phyloP scores from a whole-genome alignment of 2,888 invertebrate species.

The Heteropelma amictum region DNA sequence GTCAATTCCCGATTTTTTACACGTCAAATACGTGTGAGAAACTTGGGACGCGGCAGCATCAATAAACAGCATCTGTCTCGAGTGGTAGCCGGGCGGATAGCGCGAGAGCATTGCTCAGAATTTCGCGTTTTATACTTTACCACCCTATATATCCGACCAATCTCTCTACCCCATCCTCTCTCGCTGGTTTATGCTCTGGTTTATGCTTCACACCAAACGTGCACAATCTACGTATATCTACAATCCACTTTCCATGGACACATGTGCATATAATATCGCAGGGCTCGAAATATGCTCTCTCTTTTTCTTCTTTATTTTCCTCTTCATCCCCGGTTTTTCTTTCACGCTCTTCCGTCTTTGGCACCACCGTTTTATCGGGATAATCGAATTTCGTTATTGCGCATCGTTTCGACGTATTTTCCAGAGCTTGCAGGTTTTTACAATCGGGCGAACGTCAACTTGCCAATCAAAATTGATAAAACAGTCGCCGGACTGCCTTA shows the following conservation, averaged over 20 bases:
- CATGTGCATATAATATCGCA: constrained; percentile 66
- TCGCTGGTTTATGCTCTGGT: constrained; percentile 72
- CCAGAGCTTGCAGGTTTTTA: too few relatives aligned
- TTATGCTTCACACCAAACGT: constrained; percentile 76
- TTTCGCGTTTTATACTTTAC: constrained; percentile 75
- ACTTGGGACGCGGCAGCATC: constrained; percentile 63
- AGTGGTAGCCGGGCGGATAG: constrained; percentile 44
- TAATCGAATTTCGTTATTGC: constrained; percentile 12
- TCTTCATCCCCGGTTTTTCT: constrained; percentile 38
- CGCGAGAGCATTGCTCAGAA: constrained; percentile 66
- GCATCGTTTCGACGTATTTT: too few relatives aligned
- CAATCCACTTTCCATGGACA: constrained; percentile 53
- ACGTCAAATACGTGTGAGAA: constrained; percentile 18
- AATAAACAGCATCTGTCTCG: constrained; percentile 78
- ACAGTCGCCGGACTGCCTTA: too few relatives aligned
- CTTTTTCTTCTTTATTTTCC: constrained; percentile 50
- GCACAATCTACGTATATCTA: constrained; percentile 58
- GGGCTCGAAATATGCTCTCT: constrained; percentile 45
- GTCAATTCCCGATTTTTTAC: too few relatives aligned
- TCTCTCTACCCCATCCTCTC: background rate
- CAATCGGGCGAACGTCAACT: background rate
- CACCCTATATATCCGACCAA: constrained; percentile 18
- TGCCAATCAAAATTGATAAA: background rate
- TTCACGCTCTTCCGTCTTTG: constrained; percentile 9
- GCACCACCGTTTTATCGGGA: background rate